Evolutionary conservation across 2,888 invertebrate genomes (phyloP).

Genomic region (Copidosoma aretas): DNA sequence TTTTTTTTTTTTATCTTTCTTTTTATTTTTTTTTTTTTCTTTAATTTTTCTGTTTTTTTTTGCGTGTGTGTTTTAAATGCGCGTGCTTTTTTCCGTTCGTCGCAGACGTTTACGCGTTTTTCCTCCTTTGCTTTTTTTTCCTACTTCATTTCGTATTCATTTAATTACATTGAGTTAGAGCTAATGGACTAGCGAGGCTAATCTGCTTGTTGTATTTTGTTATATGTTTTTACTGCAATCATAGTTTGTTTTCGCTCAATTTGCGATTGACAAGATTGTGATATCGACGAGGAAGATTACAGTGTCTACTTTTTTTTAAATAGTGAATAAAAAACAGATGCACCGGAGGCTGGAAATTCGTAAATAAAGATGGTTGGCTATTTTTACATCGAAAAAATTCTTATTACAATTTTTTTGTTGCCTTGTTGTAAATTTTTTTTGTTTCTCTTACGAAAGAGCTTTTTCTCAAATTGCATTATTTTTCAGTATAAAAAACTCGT

Average conservation of each 20-base stretch:
- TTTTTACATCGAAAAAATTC: conserved; percentile 25
- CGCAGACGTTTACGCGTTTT: conserved; percentile 28
- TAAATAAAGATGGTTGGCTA: conserved; percentile 27
- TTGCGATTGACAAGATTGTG: conserved; percentile 32
- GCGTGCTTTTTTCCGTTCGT: conserved; percentile 18
- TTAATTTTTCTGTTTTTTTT: too few species aligned
- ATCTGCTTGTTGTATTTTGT: conserved; percentile 24
- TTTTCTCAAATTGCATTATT: neutral
- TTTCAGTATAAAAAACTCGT: conserved; percentile 30
- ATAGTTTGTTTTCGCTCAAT: conserved; percentile 18
- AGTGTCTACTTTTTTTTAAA: conserved; percentile 7
- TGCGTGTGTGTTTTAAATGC: too few species aligned
- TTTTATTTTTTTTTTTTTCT: too few species aligned
- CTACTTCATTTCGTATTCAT: conserved; percentile 29
- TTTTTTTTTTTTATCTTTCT: conserved; percentile 36
- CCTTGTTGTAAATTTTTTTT: conserved; percentile 12
- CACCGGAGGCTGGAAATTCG: conserved; percentile 34
- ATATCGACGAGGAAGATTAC: conserved; percentile 37
- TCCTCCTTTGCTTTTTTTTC: conserved; percentile 40
- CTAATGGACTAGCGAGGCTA: conserved; percentile 37
- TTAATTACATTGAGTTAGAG: conserved; percentile 34
- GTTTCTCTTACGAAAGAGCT: neutral
- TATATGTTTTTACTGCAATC: conserved; percentile 4
- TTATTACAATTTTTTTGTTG: conserved; percentile 8
- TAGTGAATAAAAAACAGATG: conserved; percentile 26